A percentile compares a stretch with the other conserved stretches of the same genome.
These are phyloP conservation scores for Aurelia coerulea DNA, from an alignment of 30 jellyfish, hydroid and myxozoan species.

Conservation along the genomic window DNA sequence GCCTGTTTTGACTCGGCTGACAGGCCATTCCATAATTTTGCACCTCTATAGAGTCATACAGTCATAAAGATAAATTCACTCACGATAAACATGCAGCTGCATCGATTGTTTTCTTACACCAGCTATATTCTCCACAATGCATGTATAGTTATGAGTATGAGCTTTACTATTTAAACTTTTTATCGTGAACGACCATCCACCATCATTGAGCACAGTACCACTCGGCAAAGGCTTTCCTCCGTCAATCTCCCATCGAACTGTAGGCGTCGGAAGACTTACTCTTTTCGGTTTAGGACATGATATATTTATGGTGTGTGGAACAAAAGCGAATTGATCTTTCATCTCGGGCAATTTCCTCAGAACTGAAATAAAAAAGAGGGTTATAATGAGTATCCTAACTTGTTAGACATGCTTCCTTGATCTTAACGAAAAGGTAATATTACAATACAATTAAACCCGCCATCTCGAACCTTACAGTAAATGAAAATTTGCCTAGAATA, in stretches of 20 bases:
- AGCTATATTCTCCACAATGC: constrained; percentile 78
- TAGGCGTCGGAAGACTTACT: constrained; percentile 61
- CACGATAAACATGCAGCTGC: constrained; percentile 72
- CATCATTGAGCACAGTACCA: constrained; percentile 29
- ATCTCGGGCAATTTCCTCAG: constrained; percentile 67
- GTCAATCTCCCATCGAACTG: constrained; percentile 60
- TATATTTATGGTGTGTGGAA: constrained; percentile 44
- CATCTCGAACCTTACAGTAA: no score
- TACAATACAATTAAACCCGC: no score
- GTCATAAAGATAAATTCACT: background rate
- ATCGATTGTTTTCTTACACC: constrained; percentile 71
- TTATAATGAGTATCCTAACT: no score
- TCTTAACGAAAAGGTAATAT: no score
- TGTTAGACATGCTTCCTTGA: no score
- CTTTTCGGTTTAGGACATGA: constrained; percentile 66
- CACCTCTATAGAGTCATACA: no score
- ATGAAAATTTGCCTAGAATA: no score
- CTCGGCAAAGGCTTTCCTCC: constrained; percentile 82
- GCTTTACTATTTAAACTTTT: constrained; percentile 6
- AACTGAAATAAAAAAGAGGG: constrained; percentile 27
- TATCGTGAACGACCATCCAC: constrained; percentile 69
- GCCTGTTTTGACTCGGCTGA: no score
- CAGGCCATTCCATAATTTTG: no score
- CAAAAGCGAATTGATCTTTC: constrained; percentile 49
- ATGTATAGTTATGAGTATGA: constrained; percentile 84